phyloP scores from a whole-genome alignment of 2,888 invertebrate genomes.

The Digitonthophagus gazella region DNA sequence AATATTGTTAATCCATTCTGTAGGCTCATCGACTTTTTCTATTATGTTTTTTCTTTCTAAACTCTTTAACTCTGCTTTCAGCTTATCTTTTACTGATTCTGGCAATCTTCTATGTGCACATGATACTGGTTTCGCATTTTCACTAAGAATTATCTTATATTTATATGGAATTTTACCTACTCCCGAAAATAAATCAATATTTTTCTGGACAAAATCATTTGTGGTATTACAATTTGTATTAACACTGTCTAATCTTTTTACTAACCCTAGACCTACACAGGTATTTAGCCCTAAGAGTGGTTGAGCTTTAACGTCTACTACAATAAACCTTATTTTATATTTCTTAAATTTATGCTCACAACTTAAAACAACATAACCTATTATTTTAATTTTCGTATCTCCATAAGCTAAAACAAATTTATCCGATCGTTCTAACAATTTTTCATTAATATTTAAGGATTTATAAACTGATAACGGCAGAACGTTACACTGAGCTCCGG shows the following conservation, averaged over 20 bases:
- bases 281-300: constrained; percentile 14
- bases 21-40: constrained; percentile 16
- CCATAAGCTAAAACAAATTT: too few relatives aligned
- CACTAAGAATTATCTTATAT: constrained; percentile 20
- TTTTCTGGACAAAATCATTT: constrained; percentile 9
- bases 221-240: not conserved
- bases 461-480: too few relatives aligned
- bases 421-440: too few relatives aligned
- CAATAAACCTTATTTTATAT: constrained; percentile 1
- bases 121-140: constrained; percentile 18
- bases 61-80: constrained; percentile 10
- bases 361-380: too few relatives aligned
- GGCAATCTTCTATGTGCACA: constrained; percentile 17
- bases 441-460: too few relatives aligned
- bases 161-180: constrained; percentile 17
- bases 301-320: not conserved
- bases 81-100: constrained; percentile 14
- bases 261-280: not conserved
- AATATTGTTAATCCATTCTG: constrained; percentile 15
- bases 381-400: too few relatives aligned
- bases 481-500: too few relatives aligned
- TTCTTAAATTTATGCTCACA: too few relatives aligned
- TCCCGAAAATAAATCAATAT: constrained; percentile 16
- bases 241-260: constrained; percentile 2
- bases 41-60: constrained; percentile 16